Percentiles rank a stretch among this genome's conserved stretches.
These are phyloP conservation scores for Synanthedon myopaeformis DNA, from an alignment of 2,888 invertebrate genomes.

Conservation along the genomic window DNA sequence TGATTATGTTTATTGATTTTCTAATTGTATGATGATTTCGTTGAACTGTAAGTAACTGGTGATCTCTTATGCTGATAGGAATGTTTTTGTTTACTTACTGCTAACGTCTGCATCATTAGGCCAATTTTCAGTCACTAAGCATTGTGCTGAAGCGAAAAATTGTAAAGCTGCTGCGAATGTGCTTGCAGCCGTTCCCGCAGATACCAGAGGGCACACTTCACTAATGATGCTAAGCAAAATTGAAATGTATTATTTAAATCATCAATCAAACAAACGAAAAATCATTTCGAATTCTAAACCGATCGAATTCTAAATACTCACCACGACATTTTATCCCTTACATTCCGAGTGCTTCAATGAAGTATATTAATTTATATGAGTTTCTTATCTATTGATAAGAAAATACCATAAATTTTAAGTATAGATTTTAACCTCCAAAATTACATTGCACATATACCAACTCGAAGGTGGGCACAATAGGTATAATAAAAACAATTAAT, in stretches of 20 bases:
- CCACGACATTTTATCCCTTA: background rate
- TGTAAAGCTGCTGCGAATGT: conserved; percentile 18
- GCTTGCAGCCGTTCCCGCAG: background rate
- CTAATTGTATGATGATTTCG: too few species aligned
- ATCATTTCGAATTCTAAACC: background rate
- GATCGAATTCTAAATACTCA: background rate
- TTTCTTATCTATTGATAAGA: too few species aligned
- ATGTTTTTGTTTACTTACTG: background rate
- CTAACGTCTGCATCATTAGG: conserved; percentile 1
- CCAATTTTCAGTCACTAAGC: conserved; percentile 14
- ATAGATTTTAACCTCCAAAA: too few species aligned
- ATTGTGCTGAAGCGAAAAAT: conserved; percentile 20
- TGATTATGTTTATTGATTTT: too few species aligned
- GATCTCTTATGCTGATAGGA: too few species aligned
- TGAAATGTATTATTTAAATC: background rate
- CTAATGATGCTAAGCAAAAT: background rate
- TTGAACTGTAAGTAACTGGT: too few species aligned
- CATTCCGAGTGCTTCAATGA: too few species aligned
- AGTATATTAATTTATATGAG: too few species aligned
- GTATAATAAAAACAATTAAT: too few species aligned
- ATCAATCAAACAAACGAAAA: background rate
- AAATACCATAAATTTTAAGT: too few species aligned
- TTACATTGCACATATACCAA: too few species aligned
- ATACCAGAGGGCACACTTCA: background rate
- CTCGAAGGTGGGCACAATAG: too few species aligned